Conservation (phyloP, 2,888 invertebrate species). For the Volucella zonaria region DNA sequence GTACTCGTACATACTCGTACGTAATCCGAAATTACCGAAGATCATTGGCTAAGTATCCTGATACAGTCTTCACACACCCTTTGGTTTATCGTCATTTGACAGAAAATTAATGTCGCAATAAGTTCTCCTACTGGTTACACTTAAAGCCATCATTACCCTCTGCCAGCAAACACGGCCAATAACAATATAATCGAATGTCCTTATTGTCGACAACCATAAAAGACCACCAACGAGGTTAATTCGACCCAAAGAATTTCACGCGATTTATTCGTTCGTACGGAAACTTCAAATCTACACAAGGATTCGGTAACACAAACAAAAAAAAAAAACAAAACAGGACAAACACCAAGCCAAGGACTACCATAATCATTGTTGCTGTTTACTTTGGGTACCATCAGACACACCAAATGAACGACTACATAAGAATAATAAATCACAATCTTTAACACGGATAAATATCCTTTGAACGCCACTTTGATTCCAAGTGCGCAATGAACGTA, state of each 20-base stretch:
- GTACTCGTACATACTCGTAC: background rate
- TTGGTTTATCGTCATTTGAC: slow-evolving; percentile 56
- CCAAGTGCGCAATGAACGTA: slow-evolving; percentile 23
- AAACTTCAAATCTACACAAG: slow-evolving; percentile 27
- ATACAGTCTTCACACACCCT: slow-evolving; percentile 38
- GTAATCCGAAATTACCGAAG: background rate
- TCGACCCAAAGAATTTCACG: slow-evolving; percentile 69
- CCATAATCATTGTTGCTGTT: slow-evolving; percentile 27
- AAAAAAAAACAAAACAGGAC: slow-evolving; percentile 3
- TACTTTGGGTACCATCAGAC: slow-evolving; percentile 28
- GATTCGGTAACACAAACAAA: background rate
- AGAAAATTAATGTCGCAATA: slow-evolving; percentile 68
- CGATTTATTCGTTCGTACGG: slow-evolving; percentile 58
- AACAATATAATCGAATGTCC: slow-evolving; percentile 65
- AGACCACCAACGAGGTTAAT: slow-evolving; percentile 62
- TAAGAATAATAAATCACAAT: slow-evolving; percentile 67
- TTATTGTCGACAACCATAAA: slow-evolving; percentile 69
- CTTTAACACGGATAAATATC: slow-evolving; percentile 44
- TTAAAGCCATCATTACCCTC: slow-evolving; percentile 1
- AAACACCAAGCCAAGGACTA: background rate
- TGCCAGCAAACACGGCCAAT: slow-evolving; percentile 54
- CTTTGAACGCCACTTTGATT: slow-evolving; percentile 36
- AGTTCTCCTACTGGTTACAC: slow-evolving; percentile 7
- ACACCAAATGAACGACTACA: slow-evolving; percentile 27
- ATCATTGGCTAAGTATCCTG: slow-evolving; percentile 36